Conservation (phyloP, 2,113 vertebrate species). For the Sylvietta virens region DNA sequence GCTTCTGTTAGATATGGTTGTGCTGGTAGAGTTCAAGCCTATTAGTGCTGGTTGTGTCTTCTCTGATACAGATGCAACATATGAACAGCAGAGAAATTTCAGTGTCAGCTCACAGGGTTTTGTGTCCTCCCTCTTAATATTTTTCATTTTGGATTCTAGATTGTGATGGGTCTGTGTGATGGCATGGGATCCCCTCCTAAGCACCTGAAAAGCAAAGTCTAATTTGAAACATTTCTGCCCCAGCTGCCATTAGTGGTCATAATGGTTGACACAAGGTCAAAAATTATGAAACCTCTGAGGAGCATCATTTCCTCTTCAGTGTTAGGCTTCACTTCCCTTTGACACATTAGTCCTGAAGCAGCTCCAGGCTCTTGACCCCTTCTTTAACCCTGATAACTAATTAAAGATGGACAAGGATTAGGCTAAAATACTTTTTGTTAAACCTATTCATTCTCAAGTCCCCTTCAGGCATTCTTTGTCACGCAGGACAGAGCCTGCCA, state of each 20-base stretch:
- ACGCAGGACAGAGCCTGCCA: constrained; percentile 24
- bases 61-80: not conserved
- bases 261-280: constrained; percentile 70
- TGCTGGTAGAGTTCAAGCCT: not conserved
- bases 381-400: constrained; percentile 76
- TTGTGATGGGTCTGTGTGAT: not conserved
- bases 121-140: not conserved
- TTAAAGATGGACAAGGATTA: constrained; percentile 78
- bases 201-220: constrained; percentile 23
- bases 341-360: constrained; percentile 67
- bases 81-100: not conserved
- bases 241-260: constrained; percentile 50
- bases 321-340: constrained; percentile 66
- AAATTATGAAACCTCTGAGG: constrained; percentile 71
- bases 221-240: constrained; percentile 49
- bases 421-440: constrained; percentile 72
- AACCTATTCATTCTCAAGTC: constrained; percentile 67
- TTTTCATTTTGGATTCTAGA: not conserved
- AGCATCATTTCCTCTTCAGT: constrained; percentile 65
- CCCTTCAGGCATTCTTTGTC: constrained; percentile 68
- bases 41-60: not conserved
- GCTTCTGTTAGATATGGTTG: not conserved
- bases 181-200: not conserved
- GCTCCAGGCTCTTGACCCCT: constrained; percentile 70
- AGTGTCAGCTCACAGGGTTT: not conserved